Base-by-base conservation (phyloP, 2,888 invertebrate genomes). In the Acrobasis repandana region DNA sequence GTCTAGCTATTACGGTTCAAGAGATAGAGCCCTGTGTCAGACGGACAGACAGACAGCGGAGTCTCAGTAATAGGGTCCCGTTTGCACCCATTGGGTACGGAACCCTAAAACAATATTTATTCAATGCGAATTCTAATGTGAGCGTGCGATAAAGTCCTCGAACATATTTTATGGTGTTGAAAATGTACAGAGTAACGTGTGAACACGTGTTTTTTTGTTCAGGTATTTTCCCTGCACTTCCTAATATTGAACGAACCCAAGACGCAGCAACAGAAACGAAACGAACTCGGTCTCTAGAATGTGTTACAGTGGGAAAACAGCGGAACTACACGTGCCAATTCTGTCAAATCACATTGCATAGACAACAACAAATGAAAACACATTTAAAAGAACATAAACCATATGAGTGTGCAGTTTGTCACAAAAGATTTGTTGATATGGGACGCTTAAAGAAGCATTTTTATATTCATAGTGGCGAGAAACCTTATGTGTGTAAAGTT, bases 181-280 rank as follows among this genome's bases (percentile, higher is more conserved):
- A 28, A 28, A 28, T 28, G 28, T 28, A 28, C 28, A 28, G 2
- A 5, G 28, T 28, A 28, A 28, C 28, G 4, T 28, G 28, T 28
- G 6, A 28, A 28, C 2, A 28, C 8, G 9, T 38, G 43, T 38
- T 43, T 14, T 54, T 54, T 38, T 54, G 38, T 43, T 54, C 54
- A 54, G 54, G 54, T 54, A 20, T 43, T 54, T 4, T 36, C 54
- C 18, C 54, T 11, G 38, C 54, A 18, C 38, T 54, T 20, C 38
- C 38, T 14, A 54, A 10, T 18, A 18, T 38, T 18, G 38, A 38
- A 54, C 54, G 18, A 43, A 38, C 38, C 18, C 38, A 38, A 54
- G 54, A 54, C 18, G 38, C 54, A 43, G 20, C 54, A 43, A 54
- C 54, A 38, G 54, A 38, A 54, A 54, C 18, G 38, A 54, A 54